Conservation (phyloP, 2,888 invertebrate genomes). For the Oscheius sp. region DNA sequence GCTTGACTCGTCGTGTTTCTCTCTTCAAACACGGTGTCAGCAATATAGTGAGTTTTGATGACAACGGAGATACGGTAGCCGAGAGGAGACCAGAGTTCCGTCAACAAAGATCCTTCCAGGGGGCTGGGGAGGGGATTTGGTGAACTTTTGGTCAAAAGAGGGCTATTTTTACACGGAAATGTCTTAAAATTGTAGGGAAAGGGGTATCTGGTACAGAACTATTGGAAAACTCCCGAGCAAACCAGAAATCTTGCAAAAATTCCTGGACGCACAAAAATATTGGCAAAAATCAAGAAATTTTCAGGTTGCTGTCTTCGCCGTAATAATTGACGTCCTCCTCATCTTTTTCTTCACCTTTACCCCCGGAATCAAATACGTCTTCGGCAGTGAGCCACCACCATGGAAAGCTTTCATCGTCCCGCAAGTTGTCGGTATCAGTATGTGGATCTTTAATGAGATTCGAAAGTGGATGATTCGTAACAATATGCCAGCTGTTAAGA, state of each 20-base stretch:
- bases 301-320: conserved; percentile 51
- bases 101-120: too few relatives aligned
- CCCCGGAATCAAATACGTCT: conserved; percentile 57
- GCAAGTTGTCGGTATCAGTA: conserved; percentile 54
- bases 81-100: neutral
- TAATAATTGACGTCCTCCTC: conserved; percentile 58
- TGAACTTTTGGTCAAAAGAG: too few relatives aligned
- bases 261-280: too few relatives aligned
- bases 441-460: conserved; percentile 61
- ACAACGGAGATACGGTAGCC: neutral
- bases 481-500: conserved; percentile 46
- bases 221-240: too few relatives aligned
- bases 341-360: conserved; percentile 60
- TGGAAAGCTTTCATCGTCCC: conserved; percentile 58
- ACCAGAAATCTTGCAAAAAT: too few relatives aligned
- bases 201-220: too few relatives aligned
- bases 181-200: too few relatives aligned
- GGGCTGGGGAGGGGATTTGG: too few relatives aligned
- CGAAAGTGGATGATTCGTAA: conserved; percentile 58
- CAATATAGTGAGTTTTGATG: conserved; percentile 48
- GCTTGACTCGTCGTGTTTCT: conserved; percentile 63
- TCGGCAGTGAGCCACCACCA: conserved; percentile 61
- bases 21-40: conserved; percentile 62
- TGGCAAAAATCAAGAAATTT: conserved; percentile 20
- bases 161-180: too few relatives aligned